Conservation (phyloP, 2,888 invertebrate species). For the Leucoma salicis region DNA sequence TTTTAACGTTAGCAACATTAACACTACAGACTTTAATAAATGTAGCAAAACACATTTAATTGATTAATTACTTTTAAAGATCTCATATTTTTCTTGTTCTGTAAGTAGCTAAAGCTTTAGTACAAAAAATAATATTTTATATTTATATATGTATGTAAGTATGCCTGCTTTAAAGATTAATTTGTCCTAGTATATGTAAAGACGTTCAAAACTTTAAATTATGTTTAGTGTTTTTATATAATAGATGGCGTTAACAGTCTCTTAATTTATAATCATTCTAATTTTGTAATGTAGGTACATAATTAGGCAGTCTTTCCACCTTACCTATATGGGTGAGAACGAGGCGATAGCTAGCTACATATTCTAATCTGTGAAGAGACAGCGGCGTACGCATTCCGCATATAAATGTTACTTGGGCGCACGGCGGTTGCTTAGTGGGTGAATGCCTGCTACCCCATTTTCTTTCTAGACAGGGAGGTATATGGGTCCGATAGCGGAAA, state of each 20-base stretch:
- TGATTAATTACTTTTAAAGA: constrained; percentile 26
- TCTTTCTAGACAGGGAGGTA: no score
- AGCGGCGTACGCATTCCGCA: no score
- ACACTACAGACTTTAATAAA: constrained; percentile 52
- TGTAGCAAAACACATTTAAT: constrained; percentile 26
- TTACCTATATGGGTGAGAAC: no score
- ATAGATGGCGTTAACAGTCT: constrained; percentile 44
- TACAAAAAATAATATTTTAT: constrained; percentile 2
- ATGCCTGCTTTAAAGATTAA: not conserved
- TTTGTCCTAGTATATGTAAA: not conserved
- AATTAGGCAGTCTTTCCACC: no score
- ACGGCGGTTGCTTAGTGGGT: no score
- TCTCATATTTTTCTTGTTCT: constrained; percentile 19
- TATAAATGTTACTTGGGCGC: no score
- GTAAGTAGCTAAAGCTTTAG: constrained; percentile 6
- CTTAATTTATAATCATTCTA: not conserved
- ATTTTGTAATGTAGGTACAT: not conserved
- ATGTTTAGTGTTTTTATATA: constrained; percentile 25
- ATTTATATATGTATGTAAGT: not conserved
- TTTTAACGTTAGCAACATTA: constrained; percentile 43
- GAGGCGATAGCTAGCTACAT: no score
- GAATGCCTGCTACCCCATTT: no score
- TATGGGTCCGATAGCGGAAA: no score
- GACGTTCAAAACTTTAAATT: constrained; percentile 8
- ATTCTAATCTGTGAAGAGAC: no score